Percentiles rank a stretch among this genome's conserved stretches.
phyloP scores from a whole-genome alignment of 2,888 invertebrate genomes.

The Candidula unifasciata region DNA sequence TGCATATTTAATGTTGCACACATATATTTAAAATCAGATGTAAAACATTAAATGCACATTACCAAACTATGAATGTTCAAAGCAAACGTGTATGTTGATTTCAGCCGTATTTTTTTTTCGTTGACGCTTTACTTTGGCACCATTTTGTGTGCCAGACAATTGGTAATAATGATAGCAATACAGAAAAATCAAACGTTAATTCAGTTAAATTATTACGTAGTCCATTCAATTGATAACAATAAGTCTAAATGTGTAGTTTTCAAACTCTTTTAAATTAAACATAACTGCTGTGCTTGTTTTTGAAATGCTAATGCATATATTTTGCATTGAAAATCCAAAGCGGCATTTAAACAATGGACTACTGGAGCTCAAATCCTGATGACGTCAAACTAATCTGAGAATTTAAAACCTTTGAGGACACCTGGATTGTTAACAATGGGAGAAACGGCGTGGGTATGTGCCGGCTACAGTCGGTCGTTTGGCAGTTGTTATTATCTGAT shows the following conservation, averaged over 20 bases:
- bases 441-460: no score
- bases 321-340: background rate
- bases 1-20: background rate
- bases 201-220: no score
- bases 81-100: background rate
- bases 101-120: background rate
- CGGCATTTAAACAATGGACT: background rate
- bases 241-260: background rate
- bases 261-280: background rate
- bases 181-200: background rate
- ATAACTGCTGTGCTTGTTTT: background rate
- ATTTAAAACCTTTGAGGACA: background rate
- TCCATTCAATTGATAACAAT: background rate
- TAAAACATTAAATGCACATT: background rate
- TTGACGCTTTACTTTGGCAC: constrained; percentile 18
- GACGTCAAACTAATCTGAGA: constrained; percentile 17
- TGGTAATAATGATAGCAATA: background rate
- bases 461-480: no score
- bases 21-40: background rate
- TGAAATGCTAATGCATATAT: no score
- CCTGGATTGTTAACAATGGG: no score
- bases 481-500: no score
- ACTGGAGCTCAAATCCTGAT: constrained; percentile 8
- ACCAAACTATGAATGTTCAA: background rate
- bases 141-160: constrained; percentile 28